phyloP scores from a whole-genome alignment of 2,113 vertebrate species.

The Pionites leucogaster region DNA sequence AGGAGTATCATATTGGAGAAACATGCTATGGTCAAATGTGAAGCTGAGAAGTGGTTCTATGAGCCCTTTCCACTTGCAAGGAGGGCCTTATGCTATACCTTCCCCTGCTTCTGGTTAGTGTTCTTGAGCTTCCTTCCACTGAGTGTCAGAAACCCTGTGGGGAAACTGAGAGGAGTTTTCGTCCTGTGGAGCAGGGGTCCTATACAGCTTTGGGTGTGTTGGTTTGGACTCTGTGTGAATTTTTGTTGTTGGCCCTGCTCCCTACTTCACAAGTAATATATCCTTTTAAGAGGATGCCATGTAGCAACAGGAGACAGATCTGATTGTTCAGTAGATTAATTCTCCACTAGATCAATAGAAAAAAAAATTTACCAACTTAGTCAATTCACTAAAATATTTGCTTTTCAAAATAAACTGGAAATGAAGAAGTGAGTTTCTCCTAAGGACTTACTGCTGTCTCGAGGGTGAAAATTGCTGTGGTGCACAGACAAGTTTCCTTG shows the following conservation, averaged over 20 bases:
- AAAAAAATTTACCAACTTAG: background rate
- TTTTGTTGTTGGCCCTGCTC: background rate
- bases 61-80: background rate
- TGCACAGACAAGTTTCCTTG: background rate
- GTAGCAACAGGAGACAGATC: background rate
- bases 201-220: fast-evolving
- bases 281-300: fast-evolving
- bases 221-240: background rate
- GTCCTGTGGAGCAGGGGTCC: fast-evolving
- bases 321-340: background rate
- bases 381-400: background rate
- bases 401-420: background rate
- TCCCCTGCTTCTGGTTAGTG: background rate
- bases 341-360: background rate
- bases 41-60: background rate
- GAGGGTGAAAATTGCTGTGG: background rate
- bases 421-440: background rate
- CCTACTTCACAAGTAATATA: background rate
- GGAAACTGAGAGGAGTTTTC: background rate
- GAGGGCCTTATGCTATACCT: fast-evolving
- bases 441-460: background rate
- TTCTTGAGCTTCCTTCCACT: background rate
- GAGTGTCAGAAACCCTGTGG: background rate
- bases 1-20: background rate
- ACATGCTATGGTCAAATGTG: background rate